Evolutionary conservation across 2,113 vertebrate genomes (phyloP).

Genomic region (Eulemur rufifrons): DNA sequence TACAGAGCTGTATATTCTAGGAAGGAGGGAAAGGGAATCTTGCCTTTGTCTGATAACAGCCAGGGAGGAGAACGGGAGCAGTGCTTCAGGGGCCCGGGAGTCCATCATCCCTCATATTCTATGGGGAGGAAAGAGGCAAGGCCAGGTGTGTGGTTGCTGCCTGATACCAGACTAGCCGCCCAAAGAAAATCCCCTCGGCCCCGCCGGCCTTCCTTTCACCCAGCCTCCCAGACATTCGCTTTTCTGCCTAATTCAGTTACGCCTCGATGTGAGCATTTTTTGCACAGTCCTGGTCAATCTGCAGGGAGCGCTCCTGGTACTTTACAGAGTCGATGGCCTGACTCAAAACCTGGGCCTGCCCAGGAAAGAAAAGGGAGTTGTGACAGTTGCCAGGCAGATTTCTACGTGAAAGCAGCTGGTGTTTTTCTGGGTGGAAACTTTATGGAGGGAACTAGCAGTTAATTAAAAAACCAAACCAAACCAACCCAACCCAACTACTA

Average conservation of each 20-base stretch:
- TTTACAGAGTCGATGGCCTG: not conserved
- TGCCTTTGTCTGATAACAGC: not conserved
- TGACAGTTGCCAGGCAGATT: not conserved
- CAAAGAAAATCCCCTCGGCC: rapidly evolving
- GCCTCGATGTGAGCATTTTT: not conserved
- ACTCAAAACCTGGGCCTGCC: not conserved
- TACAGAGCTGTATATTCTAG: not conserved
- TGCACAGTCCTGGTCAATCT: not conserved
- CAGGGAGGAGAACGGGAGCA: not conserved
- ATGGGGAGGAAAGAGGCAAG: not conserved
- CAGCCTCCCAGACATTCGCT: not conserved
- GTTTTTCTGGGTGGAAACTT: not conserved
- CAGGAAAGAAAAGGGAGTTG: not conserved
- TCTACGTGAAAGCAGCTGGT: not conserved
- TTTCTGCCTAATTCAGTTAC: not conserved
- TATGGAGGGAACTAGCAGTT: not conserved
- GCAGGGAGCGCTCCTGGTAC: too few relatives aligned
- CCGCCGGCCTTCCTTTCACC: not conserved
- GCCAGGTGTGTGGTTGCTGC: not conserved
- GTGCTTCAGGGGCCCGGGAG: rapidly evolving
- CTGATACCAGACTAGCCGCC: not conserved
- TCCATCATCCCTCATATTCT: not conserved
- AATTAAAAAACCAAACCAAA: not conserved
- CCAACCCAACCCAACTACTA: not conserved
- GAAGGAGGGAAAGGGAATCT: not conserved